These are phyloP conservation scores for Bergia sp. DNA, from an alignment of 92 coral and sea anemone species.

Conservation along the genomic window DNA sequence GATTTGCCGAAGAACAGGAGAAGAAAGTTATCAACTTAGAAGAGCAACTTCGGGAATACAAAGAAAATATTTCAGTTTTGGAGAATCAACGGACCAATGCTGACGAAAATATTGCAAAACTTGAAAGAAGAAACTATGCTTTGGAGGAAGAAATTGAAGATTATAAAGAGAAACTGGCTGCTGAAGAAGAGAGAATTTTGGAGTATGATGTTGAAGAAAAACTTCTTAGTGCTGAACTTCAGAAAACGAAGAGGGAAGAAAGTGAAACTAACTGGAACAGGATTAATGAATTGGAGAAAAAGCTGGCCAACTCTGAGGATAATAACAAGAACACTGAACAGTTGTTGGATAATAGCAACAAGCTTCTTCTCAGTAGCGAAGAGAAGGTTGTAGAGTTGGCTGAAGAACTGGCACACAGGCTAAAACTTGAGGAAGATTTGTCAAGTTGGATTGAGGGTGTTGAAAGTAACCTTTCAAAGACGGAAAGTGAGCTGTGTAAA, in stretches of 20 bases:
- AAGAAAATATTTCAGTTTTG: conserved; percentile 35
- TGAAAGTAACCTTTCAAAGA: conserved; percentile 73
- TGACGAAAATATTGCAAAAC: conserved; percentile 34
- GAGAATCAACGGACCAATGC: conserved; percentile 27
- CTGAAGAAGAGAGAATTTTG: conserved; percentile 62
- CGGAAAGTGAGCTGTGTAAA: conserved; percentile 60
- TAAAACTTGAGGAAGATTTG: conserved; percentile 75
- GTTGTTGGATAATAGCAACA: conserved; percentile 44
- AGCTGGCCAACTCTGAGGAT: conserved; percentile 56
- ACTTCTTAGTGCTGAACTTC: conserved; percentile 71
- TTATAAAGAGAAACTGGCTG: conserved; percentile 54
- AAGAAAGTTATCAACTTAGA: conserved; percentile 29
- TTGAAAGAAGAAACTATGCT: conserved; percentile 57
- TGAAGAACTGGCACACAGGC: conserved; percentile 81
- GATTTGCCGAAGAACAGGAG: conserved; percentile 19
- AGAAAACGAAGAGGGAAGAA: conserved; percentile 57
- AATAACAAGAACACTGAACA: conserved; percentile 58
- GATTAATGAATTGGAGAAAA: conserved; percentile 56
- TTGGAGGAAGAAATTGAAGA: conserved; percentile 65
- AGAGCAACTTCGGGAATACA: conserved; percentile 39
- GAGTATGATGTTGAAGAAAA: conserved; percentile 79
- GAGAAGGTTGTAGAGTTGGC: conserved; percentile 84
- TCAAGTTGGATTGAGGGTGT: conserved; percentile 82
- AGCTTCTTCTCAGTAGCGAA: conserved; percentile 69
- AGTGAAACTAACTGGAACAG: conserved; percentile 40